phyloP scores from a whole-genome alignment of 1,140 invertebrate genomes.

The Scaptodrosophila lebanonensis region DNA sequence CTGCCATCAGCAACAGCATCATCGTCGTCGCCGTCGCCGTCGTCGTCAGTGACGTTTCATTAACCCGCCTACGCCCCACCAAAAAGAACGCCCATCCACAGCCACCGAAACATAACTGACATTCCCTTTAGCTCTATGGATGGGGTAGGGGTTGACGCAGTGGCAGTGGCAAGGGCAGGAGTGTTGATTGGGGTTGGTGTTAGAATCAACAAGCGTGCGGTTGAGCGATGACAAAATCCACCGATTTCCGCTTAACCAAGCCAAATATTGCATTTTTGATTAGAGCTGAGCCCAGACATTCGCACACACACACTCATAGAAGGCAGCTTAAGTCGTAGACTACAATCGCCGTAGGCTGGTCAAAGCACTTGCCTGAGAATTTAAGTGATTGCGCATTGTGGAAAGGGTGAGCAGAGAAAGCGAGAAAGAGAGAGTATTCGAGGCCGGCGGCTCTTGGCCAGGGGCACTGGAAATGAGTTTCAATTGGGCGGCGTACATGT shows the following conservation, averaged over 20 bases:
- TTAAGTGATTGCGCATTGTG: too few species aligned
- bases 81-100: neutral
- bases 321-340: slow-evolving; percentile 52
- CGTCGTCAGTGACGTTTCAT: slow-evolving; percentile 73
- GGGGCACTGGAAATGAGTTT: too few species aligned
- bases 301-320: too few species aligned
- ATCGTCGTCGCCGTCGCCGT: slow-evolving; percentile 31
- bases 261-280: slow-evolving; percentile 75
- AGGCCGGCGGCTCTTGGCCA: too few species aligned
- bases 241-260: slow-evolving; percentile 74
- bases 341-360: slow-evolving; percentile 38
- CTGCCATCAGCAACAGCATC: neutral
- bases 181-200: slow-evolving; percentile 32
- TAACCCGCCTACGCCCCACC: slow-evolving; percentile 42
- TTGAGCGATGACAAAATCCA: slow-evolving; percentile 66
- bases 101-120: neutral
- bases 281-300: slow-evolving; percentile 45
- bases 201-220: slow-evolving; percentile 59
- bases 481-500: too few species aligned
- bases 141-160: neutral
- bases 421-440: slow-evolving; percentile 7
- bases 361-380: too few species aligned
- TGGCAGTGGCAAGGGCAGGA: neutral
- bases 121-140: neutral
- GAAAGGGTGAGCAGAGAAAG: too few species aligned